Conservation (phyloP, 2,113 vertebrate genomes). For the Gallinago media region DNA sequence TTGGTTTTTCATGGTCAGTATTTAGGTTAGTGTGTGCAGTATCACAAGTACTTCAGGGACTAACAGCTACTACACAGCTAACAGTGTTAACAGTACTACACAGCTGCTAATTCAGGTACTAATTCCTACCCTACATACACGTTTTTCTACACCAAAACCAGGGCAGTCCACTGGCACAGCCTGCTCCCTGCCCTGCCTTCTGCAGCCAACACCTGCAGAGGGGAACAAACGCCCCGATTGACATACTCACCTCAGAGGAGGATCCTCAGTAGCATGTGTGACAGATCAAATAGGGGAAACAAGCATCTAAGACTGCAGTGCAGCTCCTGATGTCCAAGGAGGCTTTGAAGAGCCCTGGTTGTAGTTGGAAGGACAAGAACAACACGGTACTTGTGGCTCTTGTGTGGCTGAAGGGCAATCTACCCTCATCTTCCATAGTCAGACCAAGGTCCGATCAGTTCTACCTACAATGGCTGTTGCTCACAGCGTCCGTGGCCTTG, state of each 20-base stretch:
- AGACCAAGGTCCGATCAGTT: neutral
- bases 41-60: too few relatives aligned
- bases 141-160: neutral
- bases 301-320: neutral
- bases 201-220: neutral
- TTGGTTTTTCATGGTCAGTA: neutral
- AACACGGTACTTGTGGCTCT: neutral
- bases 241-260: neutral
- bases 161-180: neutral
- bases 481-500: neutral
- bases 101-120: neutral
- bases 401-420: neutral
- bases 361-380: neutral
- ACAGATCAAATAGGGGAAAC: neutral
- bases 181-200: neutral
- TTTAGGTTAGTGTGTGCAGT: neutral
- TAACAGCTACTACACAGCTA: too few relatives aligned
- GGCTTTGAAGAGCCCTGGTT: neutral
- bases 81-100: too few relatives aligned
- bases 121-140: fast-evolving
- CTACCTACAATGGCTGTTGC: neutral
- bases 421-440: neutral
- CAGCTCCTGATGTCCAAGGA: neutral
- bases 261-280: too few relatives aligned
- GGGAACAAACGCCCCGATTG: neutral